Percentiles rank a stretch among this genome's conserved stretches.
These are phyloP conservation scores for Drosophila conformis DNA, from an alignment of 2,888 invertebrate species.

Conservation along the genomic window DNA sequence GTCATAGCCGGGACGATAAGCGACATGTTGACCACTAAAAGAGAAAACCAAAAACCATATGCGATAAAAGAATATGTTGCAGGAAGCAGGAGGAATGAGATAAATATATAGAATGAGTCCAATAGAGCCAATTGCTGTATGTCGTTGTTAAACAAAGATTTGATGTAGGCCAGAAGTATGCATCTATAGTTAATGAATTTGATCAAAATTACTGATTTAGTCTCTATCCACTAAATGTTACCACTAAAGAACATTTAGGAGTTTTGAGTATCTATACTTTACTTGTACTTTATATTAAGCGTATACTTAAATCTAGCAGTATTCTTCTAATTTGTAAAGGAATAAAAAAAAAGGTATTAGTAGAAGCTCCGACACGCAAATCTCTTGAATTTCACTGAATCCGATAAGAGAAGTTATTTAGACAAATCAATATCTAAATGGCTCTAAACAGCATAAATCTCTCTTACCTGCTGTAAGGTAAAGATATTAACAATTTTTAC, in stretches of 20 bases:
- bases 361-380: not conserved
- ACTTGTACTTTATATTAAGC: no score
- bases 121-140: not conserved
- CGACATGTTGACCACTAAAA: constrained; percentile 30
- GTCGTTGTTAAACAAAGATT: not conserved
- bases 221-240: not conserved
- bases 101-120: not conserved
- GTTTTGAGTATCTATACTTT: not conserved
- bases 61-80: constrained; percentile 34
- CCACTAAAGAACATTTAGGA: not conserved
- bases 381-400: not conserved
- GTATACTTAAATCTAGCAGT: not conserved
- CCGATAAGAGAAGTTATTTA: not conserved
- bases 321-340: not conserved
- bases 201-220: not conserved
- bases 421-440: not conserved
- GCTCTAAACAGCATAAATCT: no score
- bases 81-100: not conserved
- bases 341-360: not conserved
- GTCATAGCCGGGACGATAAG: constrained; percentile 35
- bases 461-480: not conserved
- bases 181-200: not conserved
- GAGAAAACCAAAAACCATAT: constrained; percentile 35
- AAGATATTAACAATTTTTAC: not conserved
- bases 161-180: not conserved